These are phyloP conservation scores for Maniola jurtina DNA, from an alignment of 1,140 invertebrate species.

Conservation along the genomic window DNA sequence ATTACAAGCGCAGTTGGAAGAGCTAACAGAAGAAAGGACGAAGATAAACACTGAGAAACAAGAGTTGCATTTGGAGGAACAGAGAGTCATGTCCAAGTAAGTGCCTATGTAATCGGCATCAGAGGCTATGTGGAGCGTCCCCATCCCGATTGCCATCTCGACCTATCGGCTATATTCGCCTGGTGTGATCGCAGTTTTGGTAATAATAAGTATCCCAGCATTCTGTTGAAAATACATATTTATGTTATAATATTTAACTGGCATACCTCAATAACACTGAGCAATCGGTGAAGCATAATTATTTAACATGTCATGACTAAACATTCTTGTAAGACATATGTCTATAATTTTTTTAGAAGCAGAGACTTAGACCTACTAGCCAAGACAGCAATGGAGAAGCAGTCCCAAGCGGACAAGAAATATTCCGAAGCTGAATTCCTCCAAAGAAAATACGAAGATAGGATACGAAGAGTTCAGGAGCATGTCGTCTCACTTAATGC, in stretches of 20 bases:
- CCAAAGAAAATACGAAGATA: conserved; percentile 72
- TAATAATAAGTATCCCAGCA: too few species aligned
- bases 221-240: too few species aligned
- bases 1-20: conserved; percentile 64
- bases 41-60: conserved; percentile 66
- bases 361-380: conserved; percentile 70
- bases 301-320: too few species aligned
- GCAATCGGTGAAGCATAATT: too few species aligned
- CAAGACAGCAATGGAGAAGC: conserved; percentile 70
- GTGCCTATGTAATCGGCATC: conserved; percentile 12
- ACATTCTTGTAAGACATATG: too few species aligned
- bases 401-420: conserved; percentile 69
- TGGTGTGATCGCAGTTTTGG: too few species aligned
- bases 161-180: too few species aligned
- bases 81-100: conserved; percentile 67
- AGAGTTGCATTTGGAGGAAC: conserved; percentile 67
- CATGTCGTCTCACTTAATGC: conserved; percentile 68
- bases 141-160: too few species aligned
- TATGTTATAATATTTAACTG: too few species aligned
- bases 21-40: conserved; percentile 61
- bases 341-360: conserved; percentile 9
- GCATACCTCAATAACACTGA: too few species aligned
- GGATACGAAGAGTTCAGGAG: conserved; percentile 70
- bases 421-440: conserved; percentile 66
- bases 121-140: too few species aligned